Conservation (phyloP, 2,888 invertebrate genomes). For the Bursaphelenchus okinawaensis region DNA sequence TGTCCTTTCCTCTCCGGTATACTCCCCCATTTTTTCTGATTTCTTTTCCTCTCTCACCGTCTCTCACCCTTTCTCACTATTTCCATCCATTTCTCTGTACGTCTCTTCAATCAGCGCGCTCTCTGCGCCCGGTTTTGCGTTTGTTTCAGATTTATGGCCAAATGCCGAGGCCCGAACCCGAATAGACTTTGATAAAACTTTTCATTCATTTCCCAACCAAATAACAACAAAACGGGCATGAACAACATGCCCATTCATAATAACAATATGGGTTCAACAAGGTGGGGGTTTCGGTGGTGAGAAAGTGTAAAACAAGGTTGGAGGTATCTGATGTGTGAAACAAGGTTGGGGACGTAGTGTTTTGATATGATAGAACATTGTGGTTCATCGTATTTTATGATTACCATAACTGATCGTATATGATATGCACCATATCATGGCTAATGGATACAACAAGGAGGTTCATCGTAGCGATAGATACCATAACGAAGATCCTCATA, state of each 20-base stretch:
- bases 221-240: background rate
- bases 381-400: too few species aligned
- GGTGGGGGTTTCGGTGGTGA: too few species aligned
- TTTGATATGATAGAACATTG: too few species aligned
- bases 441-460: background rate
- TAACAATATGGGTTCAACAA: too few species aligned
- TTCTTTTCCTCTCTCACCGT: background rate
- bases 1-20: background rate
- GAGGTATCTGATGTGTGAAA: too few species aligned
- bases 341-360: too few species aligned
- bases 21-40: background rate
- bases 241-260: too few species aligned
- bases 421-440: background rate
- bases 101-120: too few species aligned
- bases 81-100: too few species aligned
- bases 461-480: too few species aligned
- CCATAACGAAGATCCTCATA: too few species aligned
- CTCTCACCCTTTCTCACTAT: background rate
- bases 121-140: background rate
- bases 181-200: background rate
- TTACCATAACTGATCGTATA: background rate
- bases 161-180: background rate
- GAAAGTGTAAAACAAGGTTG: too few species aligned
- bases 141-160: background rate
- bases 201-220: background rate